Evolutionary conservation across 2,888 invertebrate genomes (phyloP), one percentile per base, ranked within the genome.

Genomic region (Polydesmus complanatus): DNA sequence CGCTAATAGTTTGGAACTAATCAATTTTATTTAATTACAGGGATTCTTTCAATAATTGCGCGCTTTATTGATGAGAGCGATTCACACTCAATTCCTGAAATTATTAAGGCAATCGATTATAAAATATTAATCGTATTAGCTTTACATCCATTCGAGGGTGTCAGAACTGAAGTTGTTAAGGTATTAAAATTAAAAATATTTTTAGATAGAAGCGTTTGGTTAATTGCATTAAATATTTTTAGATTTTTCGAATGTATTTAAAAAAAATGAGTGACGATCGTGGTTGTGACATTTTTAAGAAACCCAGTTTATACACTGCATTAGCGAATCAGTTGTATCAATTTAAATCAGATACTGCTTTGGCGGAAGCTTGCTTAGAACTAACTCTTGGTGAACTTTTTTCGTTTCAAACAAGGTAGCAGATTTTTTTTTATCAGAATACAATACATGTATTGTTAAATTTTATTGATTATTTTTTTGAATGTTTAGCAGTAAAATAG

Each of bases 291-390:
- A 14, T 57, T 8, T 19, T 26, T 23, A 57, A 50, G 26, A 57
- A 57, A 18, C 57, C 48, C n/a, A 8, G 25, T 18, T 25, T 57
- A n/a, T 49, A 49, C 8, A 21, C 53, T 37, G 37, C 37, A 27
- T 52, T 58, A 8, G 18, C 58, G 2, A 58, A 58, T 58, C 58
- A 58, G 52, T 52, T 58, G 11, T 58, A 27, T 18, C 51, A 58
- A 23, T 58, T 52, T 53, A 50, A 53, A 11, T 51, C 58, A 21
- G 8, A 21, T 8, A 22, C 27, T 37, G n/a, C 21, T 3, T 21
- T 58, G 21, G 27, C 49, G 47, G 58, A 58, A 52, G 26, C 53
- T 11, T 58, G 58, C 37, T 27, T 58, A n/a, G 37, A 50, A 21
- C 5, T 58, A 8, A 27, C 53, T 14, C n/a, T 58, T n/a, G 50